Conservation (phyloP, 2,888 invertebrate genomes). For the Odontothrips loti region DNA sequence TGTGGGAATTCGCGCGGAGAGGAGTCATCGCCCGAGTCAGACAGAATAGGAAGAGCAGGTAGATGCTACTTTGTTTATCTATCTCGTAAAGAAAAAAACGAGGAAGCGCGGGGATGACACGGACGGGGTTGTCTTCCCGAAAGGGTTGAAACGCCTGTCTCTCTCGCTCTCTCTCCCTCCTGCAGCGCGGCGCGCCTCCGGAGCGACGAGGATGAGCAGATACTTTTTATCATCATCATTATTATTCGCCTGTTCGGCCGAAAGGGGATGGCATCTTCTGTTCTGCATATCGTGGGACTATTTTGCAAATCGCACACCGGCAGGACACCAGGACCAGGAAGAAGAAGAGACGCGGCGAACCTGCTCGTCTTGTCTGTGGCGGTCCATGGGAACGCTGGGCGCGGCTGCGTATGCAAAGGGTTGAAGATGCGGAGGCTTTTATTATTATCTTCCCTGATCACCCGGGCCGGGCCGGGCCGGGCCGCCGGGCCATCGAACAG, state of each 20-base stretch:
- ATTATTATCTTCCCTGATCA: slow-evolving; percentile 12
- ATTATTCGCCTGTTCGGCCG: neutral
- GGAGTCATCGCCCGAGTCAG: slow-evolving; percentile 7
- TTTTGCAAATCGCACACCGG: neutral
- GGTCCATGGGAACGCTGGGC: slow-evolving; percentile 2
- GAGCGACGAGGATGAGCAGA: neutral
- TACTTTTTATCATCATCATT: neutral
- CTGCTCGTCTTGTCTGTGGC: neutral
- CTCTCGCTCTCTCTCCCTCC: neutral
- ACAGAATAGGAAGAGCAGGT: slow-evolving; percentile 16
- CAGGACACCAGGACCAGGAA: neutral
- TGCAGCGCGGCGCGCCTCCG: neutral
- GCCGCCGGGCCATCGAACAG: slow-evolving; percentile 1
- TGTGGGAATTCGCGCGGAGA: slow-evolving; percentile 3
- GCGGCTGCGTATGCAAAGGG: neutral
- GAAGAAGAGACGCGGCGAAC: neutral
- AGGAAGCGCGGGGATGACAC: slow-evolving; percentile 19
- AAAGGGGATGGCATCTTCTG: slow-evolving; percentile 2
- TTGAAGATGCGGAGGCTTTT: neutral
- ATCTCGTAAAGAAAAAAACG: slow-evolving; percentile 22
- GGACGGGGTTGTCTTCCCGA: neutral
- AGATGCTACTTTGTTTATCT: slow-evolving; percentile 26
- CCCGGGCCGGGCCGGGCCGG: no score
- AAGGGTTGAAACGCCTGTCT: neutral
- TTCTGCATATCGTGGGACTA: slow-evolving; percentile 26